Conservation (phyloP, 35 echinoderm and acorn worm genomes). For the Ophioderma brevispina region DNA sequence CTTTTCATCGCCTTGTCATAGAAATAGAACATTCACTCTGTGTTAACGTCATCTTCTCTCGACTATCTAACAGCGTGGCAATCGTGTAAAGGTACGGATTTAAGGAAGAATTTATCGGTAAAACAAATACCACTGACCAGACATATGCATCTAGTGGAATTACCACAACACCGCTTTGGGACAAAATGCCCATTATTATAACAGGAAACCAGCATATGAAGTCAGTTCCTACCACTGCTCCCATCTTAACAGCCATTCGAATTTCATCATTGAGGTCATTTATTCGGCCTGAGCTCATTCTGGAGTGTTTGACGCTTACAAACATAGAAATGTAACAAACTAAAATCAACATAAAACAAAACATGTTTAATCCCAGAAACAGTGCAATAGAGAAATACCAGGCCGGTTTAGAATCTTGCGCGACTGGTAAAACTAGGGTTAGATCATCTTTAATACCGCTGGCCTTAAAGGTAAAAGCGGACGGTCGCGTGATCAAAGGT, state of each 20-base stretch:
- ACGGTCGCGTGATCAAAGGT: conserved; percentile 56
- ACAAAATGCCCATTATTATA: conserved; percentile 69
- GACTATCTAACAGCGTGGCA: too few species aligned
- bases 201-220: conserved; percentile 86
- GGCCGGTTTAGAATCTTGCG: background rate
- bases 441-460: background rate
- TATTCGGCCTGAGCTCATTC: background rate
- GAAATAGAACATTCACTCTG: too few species aligned
- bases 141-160: conserved; percentile 59
- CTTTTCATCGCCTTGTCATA: too few species aligned
- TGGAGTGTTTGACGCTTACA: conserved; percentile 53
- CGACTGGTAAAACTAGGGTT: background rate
- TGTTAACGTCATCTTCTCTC: too few species aligned
- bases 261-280: conserved; percentile 40
- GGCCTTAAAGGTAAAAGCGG: background rate
- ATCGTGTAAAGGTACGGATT: conserved; percentile 85
- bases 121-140: conserved; percentile 74
- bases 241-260: conserved; percentile 74
- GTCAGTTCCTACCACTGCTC: conserved; percentile 75
- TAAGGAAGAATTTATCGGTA: too few species aligned
- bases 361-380: conserved; percentile 61
- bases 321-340: conserved; percentile 68
- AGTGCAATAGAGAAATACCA: conserved; percentile 67
- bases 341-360: conserved; percentile 49
- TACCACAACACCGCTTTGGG: conserved; percentile 19